Conservation (phyloP, 2,888 invertebrate species). For the Hedya salicella region DNA sequence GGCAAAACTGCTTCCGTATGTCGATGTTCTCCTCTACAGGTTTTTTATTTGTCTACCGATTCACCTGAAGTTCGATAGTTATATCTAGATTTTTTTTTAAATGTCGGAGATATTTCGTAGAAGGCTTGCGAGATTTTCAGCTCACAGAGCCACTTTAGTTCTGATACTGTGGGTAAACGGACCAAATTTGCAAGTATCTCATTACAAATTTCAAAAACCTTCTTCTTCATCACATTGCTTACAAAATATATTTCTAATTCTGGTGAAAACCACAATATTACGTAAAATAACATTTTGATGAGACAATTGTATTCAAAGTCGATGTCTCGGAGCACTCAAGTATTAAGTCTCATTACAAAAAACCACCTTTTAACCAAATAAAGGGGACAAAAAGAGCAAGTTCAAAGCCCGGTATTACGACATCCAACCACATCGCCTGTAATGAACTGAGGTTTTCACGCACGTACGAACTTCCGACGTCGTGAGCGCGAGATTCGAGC, state of each 20-base stretch:
- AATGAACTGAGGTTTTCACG: conserved; percentile 40
- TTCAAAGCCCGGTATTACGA: conserved; percentile 40
- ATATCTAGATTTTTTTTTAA: too few species aligned
- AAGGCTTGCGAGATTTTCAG: neutral
- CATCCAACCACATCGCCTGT: conserved; percentile 41
- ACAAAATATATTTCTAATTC: neutral
- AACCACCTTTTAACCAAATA: conserved; percentile 34
- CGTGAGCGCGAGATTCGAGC: conserved; percentile 38
- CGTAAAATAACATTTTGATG: neutral
- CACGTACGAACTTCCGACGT: conserved; percentile 40
- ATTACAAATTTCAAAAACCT: neutral
- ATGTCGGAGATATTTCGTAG: too few species aligned
- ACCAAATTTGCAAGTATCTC: neutral
- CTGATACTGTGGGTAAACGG: too few species aligned
- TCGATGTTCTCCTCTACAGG: too few species aligned
- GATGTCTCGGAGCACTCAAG: conserved; percentile 2
- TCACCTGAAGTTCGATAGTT: too few species aligned
- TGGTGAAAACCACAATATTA: neutral
- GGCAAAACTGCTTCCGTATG: too few species aligned
- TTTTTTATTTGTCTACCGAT: too few species aligned
- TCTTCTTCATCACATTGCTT: neutral
- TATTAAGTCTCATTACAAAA: conserved; percentile 21
- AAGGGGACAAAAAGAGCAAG: conserved; percentile 28
- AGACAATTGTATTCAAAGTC: neutral
- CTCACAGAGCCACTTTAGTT: neutral